These are phyloP conservation scores for Tauraco erythrolophus DNA, from an alignment of 2,113 vertebrate species.

Conservation along the genomic window DNA sequence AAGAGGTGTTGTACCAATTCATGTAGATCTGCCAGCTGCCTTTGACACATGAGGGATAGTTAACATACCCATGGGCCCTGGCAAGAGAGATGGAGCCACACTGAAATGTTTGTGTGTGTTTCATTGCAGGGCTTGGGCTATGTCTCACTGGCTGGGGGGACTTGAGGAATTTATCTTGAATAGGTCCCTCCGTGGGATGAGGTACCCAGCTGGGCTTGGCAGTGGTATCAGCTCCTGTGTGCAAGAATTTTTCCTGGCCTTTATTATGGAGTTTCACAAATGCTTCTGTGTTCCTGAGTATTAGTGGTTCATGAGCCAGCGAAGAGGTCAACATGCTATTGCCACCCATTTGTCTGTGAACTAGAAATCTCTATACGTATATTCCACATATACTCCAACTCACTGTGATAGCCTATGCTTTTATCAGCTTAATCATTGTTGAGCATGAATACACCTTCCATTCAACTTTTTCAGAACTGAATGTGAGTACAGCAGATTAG, in stretches of 20 bases:
- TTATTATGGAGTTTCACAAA: background rate
- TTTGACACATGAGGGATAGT: background rate
- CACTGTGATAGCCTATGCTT: background rate
- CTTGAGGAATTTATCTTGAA: background rate
- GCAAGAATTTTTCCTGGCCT: background rate
- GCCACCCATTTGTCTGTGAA: background rate
- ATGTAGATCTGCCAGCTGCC: background rate
- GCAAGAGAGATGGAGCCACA: background rate
- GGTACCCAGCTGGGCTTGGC: background rate
- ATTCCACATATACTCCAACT: background rate
- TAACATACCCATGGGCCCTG: no score
- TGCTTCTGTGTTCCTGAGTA: background rate
- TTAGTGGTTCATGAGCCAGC: background rate
- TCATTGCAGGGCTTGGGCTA: background rate
- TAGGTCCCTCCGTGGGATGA: background rate
- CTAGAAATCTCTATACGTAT: background rate
- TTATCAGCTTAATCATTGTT: background rate
- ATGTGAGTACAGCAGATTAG: background rate
- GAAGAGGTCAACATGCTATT: background rate
- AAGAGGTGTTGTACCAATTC: background rate
- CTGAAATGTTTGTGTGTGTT: background rate
- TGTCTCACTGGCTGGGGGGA: background rate
- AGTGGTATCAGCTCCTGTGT: background rate
- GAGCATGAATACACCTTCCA: background rate
- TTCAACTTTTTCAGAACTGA: background rate